Conservation (phyloP, 2,888 invertebrate species). For the Endomychus coccineus region DNA sequence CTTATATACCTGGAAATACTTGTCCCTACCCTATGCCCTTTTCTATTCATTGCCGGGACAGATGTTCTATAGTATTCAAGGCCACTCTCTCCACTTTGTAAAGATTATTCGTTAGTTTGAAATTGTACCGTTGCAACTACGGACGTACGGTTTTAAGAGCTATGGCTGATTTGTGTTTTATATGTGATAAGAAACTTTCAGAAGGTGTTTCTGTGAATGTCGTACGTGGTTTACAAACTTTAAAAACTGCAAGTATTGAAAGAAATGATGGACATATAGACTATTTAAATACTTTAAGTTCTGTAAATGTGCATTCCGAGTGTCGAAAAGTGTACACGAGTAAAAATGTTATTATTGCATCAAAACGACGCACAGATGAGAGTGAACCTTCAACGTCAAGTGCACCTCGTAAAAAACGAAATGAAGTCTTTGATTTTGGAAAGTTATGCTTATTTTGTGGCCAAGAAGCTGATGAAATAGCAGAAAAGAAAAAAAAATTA, state of each 20-base stretch:
- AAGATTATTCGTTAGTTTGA: slow-evolving; percentile 12
- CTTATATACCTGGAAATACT: too few relatives aligned
- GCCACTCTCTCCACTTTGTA: slow-evolving; percentile 9
- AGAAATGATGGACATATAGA: slow-evolving; percentile 22
- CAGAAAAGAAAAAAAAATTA: slow-evolving; percentile 8
- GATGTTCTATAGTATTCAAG: slow-evolving; percentile 7
- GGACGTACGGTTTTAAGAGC: slow-evolving; percentile 16
- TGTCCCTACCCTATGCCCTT: slow-evolving; percentile 8
- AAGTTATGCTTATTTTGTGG: slow-evolving; percentile 22
- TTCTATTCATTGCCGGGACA: slow-evolving; percentile 9
- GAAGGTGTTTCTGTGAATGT: slow-evolving; percentile 20
- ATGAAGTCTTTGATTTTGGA: slow-evolving; percentile 20
- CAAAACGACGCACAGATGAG: slow-evolving; percentile 4
- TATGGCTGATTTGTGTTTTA: slow-evolving; percentile 21
- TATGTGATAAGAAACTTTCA: slow-evolving; percentile 17
- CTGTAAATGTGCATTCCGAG: slow-evolving; percentile 21
- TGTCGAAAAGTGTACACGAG: slow-evolving; percentile 15
- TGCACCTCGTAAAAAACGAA: slow-evolving; percentile 19
- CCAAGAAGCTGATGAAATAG: slow-evolving; percentile 17
- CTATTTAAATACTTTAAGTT: slow-evolving; percentile 20
- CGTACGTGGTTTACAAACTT: slow-evolving; percentile 20
- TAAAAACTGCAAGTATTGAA: slow-evolving; percentile 21
- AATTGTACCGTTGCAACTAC: slow-evolving; percentile 14
- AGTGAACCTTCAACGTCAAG: slow-evolving; percentile 15
- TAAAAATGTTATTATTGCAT: slow-evolving; percentile 2